phyloP scores from a whole-genome alignment of 2,888 invertebrate species.

The Ornithoptera priamus region DNA sequence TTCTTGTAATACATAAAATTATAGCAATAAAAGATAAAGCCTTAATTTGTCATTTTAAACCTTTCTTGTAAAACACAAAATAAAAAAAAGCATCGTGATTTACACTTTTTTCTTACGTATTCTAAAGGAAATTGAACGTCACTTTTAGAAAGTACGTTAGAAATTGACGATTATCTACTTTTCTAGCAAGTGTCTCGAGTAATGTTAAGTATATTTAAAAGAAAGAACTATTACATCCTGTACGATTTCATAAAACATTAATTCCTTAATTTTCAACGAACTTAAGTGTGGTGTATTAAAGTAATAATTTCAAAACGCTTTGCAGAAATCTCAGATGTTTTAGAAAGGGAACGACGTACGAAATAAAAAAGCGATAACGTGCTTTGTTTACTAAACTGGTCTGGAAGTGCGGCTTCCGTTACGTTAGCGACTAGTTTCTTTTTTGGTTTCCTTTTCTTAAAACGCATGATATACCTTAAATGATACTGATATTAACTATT shows the following conservation, averaged over 20 bases:
- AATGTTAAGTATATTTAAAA: constrained; percentile 9
- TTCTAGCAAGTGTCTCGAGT: constrained; percentile 1
- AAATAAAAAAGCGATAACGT: constrained; percentile 14
- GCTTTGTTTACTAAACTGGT: constrained; percentile 28
- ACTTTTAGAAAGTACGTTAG: constrained; percentile 13
- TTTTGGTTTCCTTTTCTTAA: constrained; percentile 35
- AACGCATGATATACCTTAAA: constrained; percentile 3
- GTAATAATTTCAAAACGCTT: not conserved
- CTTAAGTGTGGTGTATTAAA: not conserved
- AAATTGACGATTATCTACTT: constrained; percentile 15
- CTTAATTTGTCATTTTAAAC: not conserved
- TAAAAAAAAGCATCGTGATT: not conserved
- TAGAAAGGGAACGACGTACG: constrained; percentile 5
- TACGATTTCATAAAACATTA: not conserved
- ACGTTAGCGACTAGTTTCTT: constrained; percentile 41
- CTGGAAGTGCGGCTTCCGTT: constrained; percentile 52
- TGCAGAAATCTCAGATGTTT: constrained; percentile 11
- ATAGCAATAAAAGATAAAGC: too few relatives aligned
- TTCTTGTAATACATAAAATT: too few relatives aligned
- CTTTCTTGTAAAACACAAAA: not conserved
- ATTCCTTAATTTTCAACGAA: not conserved
- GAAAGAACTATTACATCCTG: constrained; percentile 4
- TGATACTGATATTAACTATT: too few relatives aligned
- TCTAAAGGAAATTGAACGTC: constrained; percentile 5
- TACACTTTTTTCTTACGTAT: not conserved